Base-by-base conservation (phyloP, 2,888 invertebrate genomes). In the Tetragnatha montana region DNA sequence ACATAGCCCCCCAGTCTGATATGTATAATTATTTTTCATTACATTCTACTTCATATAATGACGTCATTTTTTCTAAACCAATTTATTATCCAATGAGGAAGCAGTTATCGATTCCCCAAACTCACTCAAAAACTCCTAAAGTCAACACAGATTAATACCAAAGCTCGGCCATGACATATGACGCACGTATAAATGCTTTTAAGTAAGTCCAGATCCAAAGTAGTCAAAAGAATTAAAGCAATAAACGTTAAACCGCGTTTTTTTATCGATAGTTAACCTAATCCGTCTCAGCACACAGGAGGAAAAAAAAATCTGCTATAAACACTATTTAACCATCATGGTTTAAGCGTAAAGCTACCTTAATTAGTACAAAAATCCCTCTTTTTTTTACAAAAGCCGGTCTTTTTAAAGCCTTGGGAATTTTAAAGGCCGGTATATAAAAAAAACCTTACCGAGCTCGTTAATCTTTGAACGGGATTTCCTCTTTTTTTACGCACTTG, bases 381-480 rank as follows among this genome's bases (percentile, higher is more conserved):
- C 10, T 60, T 60, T 17, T 60, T 60, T 60, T 60, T 60, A 60
- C 60, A 17, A 60, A 60, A 60, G 60, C 14, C 60, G 12, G 60
- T 60, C 60, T 60, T 60, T 60, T 60, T 60, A 60, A 60, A 60
- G 60, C 60, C 60, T 10, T 60, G 14, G 60, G 60, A 60, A 10
- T 60, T 60, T 60, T 60, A 60, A 60, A 8, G 60, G 35, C 4
- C 35, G 35, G 60, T 60, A n/a, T n/a, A n/a, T n/a, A n/a, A n/a
- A n/a, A 60, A 60, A 60, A 60, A 60, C 6, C 12, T 60, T 60
- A 60, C 12, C 21, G 17, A 49, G 21, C 17, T 81, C 51, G 51
- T 50, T 73, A 51, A 73, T 82, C 73, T 82, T 73, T 73, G 73
- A 78, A 78, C 60, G 51, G 22, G 60, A 78, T 51, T 21, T 60